Percentiles rank a stretch among this genome's conserved stretches.
Conservation (phyloP, 2,888 invertebrate genomes). For the Deilephila porcellus region DNA sequence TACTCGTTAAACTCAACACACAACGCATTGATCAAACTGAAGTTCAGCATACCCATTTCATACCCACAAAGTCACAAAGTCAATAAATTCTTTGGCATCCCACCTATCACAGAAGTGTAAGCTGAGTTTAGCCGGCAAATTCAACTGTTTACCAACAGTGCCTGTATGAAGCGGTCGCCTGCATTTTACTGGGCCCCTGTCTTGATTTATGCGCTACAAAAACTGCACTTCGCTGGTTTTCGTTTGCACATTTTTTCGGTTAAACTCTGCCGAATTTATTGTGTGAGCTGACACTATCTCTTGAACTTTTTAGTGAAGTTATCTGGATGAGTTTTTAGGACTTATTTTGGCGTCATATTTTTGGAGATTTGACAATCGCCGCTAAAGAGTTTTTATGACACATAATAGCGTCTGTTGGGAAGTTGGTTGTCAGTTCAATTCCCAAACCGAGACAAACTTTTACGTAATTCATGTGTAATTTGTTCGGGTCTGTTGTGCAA, state of each 20-base stretch:
- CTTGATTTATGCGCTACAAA: constrained; percentile 33
- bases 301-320: background rate
- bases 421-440: too few relatives aligned
- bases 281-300: constrained; percentile 30
- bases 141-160: constrained; percentile 21
- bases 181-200: constrained; percentile 10
- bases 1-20: too few relatives aligned
- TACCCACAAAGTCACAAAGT: background rate
- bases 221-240: constrained; percentile 40
- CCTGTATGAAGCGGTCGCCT: constrained; percentile 12
- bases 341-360: background rate
- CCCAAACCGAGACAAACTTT: too few relatives aligned
- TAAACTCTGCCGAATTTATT: constrained; percentile 39
- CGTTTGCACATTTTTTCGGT: constrained; percentile 38
- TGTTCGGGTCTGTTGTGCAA: too few relatives aligned
- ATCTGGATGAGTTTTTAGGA: background rate
- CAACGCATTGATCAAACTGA: too few relatives aligned
- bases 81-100: background rate
- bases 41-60: background rate
- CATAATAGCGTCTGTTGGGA: too few relatives aligned
- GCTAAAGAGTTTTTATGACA: too few relatives aligned
- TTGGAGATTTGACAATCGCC: too few relatives aligned
- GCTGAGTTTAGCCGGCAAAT: constrained; percentile 11
- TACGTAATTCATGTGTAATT: too few relatives aligned
- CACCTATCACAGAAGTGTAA: constrained; percentile 11